Evolutionary conservation across 2,888 invertebrate species (phyloP).

Genomic region (Luffia ferchaultella): DNA sequence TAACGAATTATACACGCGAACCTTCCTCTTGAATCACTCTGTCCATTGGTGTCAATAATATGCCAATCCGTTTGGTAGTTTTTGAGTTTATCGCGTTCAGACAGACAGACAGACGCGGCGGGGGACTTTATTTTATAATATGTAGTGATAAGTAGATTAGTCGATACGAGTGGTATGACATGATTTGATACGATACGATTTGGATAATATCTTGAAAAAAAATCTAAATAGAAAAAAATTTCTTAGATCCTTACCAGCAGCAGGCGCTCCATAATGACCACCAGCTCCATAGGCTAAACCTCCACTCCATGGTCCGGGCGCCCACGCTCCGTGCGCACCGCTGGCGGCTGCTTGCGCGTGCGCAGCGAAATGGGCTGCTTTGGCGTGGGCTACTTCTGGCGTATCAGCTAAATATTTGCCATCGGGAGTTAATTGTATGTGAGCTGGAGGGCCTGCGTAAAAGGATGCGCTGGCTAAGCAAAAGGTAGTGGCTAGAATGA

Average conservation of each 20-base stretch:
- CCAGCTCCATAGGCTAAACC: constrained; percentile 26
- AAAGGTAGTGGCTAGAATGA: constrained; percentile 54
- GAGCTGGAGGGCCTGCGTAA: constrained; percentile 57
- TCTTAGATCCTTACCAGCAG: constrained; percentile 43
- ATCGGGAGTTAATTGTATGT: constrained; percentile 56
- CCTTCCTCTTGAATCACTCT: too few species aligned
- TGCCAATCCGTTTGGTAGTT: too few species aligned
- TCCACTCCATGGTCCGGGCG: constrained; percentile 22
- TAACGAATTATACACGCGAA: too few species aligned
- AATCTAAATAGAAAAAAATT: too few species aligned
- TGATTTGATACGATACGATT: too few species aligned
- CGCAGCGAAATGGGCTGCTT: constrained; percentile 52
- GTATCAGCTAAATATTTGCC: constrained; percentile 63
- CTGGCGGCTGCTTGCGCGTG: constrained; percentile 52
- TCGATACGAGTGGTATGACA: too few species aligned
- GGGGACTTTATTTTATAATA: too few species aligned
- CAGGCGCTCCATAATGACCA: constrained; percentile 52
- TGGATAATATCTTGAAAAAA: too few species aligned
- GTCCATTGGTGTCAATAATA: too few species aligned
- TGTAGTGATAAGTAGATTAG: too few species aligned
- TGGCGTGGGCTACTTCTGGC: constrained; percentile 60
- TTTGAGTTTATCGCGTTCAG: too few species aligned
- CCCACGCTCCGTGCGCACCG: constrained; percentile 56
- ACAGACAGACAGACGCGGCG: too few species aligned
- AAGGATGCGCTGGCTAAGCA: constrained; percentile 63